Percentiles rank a stretch among this genome's conserved stretches.
These are phyloP conservation scores for Brenthis hecate DNA, from an alignment of 2,888 invertebrate genomes.

Conservation along the genomic window DNA sequence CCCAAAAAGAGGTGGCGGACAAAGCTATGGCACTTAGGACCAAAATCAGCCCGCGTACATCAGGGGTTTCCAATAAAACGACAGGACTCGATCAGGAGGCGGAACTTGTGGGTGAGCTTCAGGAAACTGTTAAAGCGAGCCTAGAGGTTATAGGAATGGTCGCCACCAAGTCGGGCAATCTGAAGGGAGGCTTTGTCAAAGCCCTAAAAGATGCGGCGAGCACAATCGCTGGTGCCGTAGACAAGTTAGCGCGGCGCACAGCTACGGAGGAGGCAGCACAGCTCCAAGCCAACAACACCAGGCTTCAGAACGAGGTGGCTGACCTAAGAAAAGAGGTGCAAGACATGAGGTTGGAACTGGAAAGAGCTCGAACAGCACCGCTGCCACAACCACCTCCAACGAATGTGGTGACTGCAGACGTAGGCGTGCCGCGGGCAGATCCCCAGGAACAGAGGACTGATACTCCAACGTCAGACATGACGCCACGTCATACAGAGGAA, in stretches of 20 bases:
- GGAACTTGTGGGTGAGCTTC: background rate
- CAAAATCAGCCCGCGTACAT: background rate
- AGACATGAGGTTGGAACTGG: too few relatives aligned
- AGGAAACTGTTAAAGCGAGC: background rate
- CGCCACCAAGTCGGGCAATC: background rate
- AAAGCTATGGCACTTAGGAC: background rate
- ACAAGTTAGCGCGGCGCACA: background rate
- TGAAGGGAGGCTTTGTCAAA: background rate
- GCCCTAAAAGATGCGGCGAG: background rate
- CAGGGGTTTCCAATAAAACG: background rate
- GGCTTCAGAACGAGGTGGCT: background rate
- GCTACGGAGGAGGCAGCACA: background rate
- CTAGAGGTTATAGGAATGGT: background rate
- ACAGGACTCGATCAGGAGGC: background rate
- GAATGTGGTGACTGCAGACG: too few relatives aligned
- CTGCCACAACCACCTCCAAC: too few relatives aligned
- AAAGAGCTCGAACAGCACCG: too few relatives aligned
- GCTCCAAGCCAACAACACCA: background rate
- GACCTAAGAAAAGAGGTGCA: background rate
- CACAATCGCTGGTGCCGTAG: background rate
- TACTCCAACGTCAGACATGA: too few relatives aligned
- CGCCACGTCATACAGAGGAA: background rate
- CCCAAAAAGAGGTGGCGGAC: background rate
- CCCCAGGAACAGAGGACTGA: too few relatives aligned
- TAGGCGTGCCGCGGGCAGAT: too few relatives aligned